Evolutionary conservation across 1,140 invertebrate species (phyloP), one percentile per base, ranked within the genome.

Genomic region (Drosophila pruinosa): DNA sequence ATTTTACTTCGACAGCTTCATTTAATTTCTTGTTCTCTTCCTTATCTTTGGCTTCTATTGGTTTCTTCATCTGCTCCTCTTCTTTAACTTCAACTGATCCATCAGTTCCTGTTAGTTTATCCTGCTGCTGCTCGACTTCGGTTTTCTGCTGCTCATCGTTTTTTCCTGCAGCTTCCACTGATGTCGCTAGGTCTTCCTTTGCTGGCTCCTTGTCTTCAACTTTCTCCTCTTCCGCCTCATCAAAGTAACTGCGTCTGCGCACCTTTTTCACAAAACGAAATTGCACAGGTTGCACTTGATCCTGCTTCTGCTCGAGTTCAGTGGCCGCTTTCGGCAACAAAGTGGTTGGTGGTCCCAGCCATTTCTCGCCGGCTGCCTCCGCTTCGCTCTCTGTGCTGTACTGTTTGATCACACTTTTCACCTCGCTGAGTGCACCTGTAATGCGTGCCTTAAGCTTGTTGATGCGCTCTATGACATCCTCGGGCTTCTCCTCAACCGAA

Each of bases 361-460:
- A 69, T 28, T 69, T 74, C 5, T 28, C 61, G 10, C 38, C 24
- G 0, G 65, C 64, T 2, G 59, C 45, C 22, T 81, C 77, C 5
- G 72, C 72, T 24, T 86, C 80, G 10, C 72, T 75, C 22, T 91
- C 89, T 1, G 83, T 88, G 54, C 90, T 91, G 41, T 91, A 90
- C 36, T 91, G 83, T 43, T 90, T 90, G 0, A 91, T 62, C 5
- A 91, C 90, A 0, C 67, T 75, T 36, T 91, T 91, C 0, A 91
- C 90, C 43, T 91, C 90, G 19, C 72, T 90, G 0, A 91, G 57
- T 0, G 90, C 81, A 0, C 78, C 90, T 0, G 90, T 76, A 15
- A 91, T 91, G 17, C 89, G 82, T 1, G 81, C 90, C 17, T 89
- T 86, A 0, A 91, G 68, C 14, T 83, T 89, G 53, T 91, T 91